phyloP scores from a whole-genome alignment of 1,140 invertebrate species.

The Steinernema feltiae region DNA sequence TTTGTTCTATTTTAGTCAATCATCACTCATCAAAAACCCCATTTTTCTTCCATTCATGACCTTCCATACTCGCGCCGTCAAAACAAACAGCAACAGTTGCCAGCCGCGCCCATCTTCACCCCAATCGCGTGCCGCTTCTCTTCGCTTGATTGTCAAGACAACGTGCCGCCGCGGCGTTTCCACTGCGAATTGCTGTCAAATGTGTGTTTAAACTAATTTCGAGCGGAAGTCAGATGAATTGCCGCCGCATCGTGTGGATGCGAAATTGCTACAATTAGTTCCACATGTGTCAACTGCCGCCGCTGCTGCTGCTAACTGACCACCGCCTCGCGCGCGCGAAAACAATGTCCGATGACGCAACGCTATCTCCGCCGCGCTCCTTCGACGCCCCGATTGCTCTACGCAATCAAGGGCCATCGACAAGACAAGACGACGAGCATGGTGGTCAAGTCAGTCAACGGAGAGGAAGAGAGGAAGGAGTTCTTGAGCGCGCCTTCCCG shows the following conservation, averaged over 20 bases:
- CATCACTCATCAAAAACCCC: no score
- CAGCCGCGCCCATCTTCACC: no score
- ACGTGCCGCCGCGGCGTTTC: not conserved
- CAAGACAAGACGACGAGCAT: not conserved
- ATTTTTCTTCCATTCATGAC: no score
- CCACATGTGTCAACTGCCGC: not conserved
- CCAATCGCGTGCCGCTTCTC: no score
- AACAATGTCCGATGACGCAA: conserved; percentile 11
- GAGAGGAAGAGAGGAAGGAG: not conserved
- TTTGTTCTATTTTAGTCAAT: no score
- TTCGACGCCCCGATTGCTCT: no score
- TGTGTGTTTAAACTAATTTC: not conserved
- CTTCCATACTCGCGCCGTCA: no score
- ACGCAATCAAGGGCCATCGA: not conserved
- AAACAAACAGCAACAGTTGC: no score
- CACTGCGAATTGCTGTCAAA: not conserved
- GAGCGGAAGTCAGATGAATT: conserved; percentile 5
- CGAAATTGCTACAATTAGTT: conserved; percentile 5
- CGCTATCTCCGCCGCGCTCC: not conserved
- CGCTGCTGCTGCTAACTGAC: not conserved
- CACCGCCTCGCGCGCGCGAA: no score
- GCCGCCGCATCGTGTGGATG: not conserved
- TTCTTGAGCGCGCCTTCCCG: not conserved
- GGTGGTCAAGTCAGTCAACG: not conserved
- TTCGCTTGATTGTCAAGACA: no score